These are phyloP conservation scores for Paradoxurus hermaphroditus DNA, from an alignment of 2,113 vertebrate genomes.

Conservation along the genomic window DNA sequence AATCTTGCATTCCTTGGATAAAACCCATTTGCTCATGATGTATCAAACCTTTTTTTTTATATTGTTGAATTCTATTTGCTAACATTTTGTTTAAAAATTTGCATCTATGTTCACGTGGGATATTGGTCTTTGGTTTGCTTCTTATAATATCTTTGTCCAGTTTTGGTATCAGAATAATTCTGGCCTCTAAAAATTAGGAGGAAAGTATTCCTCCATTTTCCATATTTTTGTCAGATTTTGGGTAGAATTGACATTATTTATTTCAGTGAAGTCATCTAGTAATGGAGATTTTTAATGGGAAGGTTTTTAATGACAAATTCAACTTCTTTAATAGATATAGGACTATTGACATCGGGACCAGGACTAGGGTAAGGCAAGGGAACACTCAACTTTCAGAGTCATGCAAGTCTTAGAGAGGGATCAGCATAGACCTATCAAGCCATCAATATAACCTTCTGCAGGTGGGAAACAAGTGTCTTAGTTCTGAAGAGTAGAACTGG, in stretches of 20 bases:
- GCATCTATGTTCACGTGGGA: background rate
- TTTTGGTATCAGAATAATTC: background rate
- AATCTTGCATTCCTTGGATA: background rate
- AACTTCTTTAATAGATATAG: background rate
- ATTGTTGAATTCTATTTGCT: background rate
- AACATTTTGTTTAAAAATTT: conserved; percentile 16
- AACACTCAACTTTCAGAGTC: background rate
- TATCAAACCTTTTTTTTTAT: background rate
- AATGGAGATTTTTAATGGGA: background rate
- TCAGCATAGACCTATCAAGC: background rate
- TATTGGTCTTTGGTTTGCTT: background rate
- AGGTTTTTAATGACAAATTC: background rate
- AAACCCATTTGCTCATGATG: background rate
- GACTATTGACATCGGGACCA: background rate
- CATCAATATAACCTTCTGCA: background rate
- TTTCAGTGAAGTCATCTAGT: background rate
- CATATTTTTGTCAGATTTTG: background rate
- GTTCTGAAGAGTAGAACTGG: background rate
- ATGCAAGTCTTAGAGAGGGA: background rate
- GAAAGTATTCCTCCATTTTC: background rate
- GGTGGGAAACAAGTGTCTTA: background rate
- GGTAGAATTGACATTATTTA: background rate
- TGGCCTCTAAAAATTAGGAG: background rate
- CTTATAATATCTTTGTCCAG: background rate
- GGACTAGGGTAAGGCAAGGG: background rate